Evolutionary conservation across 2,113 vertebrate species (phyloP), one percentile per base, ranked within the genome.

Genomic region (Plestiodon gilberti): DNA sequence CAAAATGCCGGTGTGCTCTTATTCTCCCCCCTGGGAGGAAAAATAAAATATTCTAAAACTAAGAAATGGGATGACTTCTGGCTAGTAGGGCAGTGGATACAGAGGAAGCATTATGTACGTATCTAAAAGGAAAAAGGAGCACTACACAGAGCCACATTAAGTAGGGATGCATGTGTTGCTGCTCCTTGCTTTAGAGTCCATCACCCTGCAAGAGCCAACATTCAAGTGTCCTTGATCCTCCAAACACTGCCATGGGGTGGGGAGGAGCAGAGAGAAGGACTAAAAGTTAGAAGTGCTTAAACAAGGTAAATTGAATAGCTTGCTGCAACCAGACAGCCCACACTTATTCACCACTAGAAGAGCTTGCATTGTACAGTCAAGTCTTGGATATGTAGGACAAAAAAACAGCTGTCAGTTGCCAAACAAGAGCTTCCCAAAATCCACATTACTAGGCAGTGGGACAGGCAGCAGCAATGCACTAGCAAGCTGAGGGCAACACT

Each of bases 1-100:
- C 61, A 25, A 64, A 62, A 85, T 80, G 40, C 40, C 33, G 78
- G 6, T 79, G 18, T 83, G 84, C n/a, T 71, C 67, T 79, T n/a
- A 33, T 74, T 84, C 70, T 83, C 69, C 15, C 87, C 61, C 76
- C 28, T 3, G 20, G n/a, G 22, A 69, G n/a, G 17, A 20, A 9
- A 9, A 61, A 59, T 35, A 38, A 8, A 25, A 76, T 6, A 38
- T 48, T 25, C 78, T n/a, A 13, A 15, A n/a, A 52, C 1, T 2
- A 38, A 25, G 18, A 30, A 25, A 6, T 15, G 2, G 17, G 14
- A 25, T 57, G 2, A 25, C 5, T 0, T 20, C 28, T 48, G 67
- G 35, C n/a, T 73, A 67, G 20, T 33, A 74, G 40, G 43, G 1
- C 0, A 65, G 18, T 23, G 0, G 23, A 43, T 2, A n/a, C 10